These are phyloP conservation scores for Onthophagus sagittarius DNA, from an alignment of 2,888 invertebrate species.

Conservation along the genomic window DNA sequence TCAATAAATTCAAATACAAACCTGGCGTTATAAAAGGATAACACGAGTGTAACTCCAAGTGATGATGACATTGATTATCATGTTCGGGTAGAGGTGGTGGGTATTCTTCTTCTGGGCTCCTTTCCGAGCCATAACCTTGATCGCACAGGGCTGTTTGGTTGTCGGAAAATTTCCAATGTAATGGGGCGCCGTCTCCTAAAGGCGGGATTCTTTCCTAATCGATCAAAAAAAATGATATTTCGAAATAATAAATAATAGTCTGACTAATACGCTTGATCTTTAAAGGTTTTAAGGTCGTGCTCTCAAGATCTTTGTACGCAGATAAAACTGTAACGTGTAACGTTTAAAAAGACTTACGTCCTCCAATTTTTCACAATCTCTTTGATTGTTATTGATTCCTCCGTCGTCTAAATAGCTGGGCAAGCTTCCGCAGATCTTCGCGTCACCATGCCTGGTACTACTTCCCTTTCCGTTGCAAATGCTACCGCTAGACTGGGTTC, in stretches of 20 bases:
- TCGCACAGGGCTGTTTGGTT: conserved; percentile 53
- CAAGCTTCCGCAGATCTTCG: conserved; percentile 56
- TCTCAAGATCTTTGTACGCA: neutral
- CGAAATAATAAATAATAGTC: neutral
- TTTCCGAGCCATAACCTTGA: conserved; percentile 73
- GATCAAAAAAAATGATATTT: neutral
- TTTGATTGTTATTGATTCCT: conserved; percentile 42
- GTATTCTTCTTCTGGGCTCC: conserved; percentile 74
- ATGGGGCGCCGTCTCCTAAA: conserved; percentile 45
- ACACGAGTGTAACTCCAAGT: conserved; percentile 58
- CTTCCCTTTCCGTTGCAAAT: conserved; percentile 57
- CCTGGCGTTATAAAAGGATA: conserved; percentile 70
- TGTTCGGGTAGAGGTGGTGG: conserved; percentile 61
- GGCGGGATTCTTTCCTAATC: conserved; percentile 44
- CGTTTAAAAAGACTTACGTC: conserved; percentile 35
- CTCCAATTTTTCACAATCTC: conserved; percentile 42
- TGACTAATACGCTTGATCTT: neutral
- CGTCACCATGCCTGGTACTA: conserved; percentile 35
- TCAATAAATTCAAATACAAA: conserved; percentile 43
- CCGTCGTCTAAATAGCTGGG: conserved; percentile 62
- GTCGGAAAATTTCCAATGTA: conserved; percentile 49
- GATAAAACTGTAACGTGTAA: neutral
- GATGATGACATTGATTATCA: conserved; percentile 56
- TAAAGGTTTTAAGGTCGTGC: neutral
- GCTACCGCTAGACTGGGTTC: conserved; percentile 72